These are phyloP conservation scores for Dreissena rostriformis DNA, from an alignment of 1,140 invertebrate genomes.

Conservation along the genomic window DNA sequence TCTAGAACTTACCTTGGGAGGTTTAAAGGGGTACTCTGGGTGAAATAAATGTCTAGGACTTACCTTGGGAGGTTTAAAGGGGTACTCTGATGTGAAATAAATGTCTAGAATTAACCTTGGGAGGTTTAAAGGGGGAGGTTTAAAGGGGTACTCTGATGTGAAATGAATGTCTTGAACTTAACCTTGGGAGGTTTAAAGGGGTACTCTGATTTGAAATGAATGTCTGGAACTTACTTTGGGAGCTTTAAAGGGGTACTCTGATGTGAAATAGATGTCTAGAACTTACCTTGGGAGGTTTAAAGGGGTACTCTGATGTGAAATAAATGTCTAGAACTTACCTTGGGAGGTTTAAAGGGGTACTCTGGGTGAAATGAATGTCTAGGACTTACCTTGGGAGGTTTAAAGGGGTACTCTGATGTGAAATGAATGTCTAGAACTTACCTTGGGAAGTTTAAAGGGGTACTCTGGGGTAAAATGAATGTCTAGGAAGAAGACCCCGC, in stretches of 20 bases:
- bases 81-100: too few species aligned
- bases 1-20: too few species aligned
- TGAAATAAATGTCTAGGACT: conserved; percentile 60
- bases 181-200: conserved; percentile 84
- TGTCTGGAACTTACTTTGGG: too few species aligned
- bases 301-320: conserved; percentile 83
- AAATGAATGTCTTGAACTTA: conserved; percentile 62
- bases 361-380: conserved; percentile 86
- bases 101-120: too few species aligned
- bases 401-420: too few species aligned
- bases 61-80: conserved; percentile 83
- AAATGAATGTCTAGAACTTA: conserved; percentile 77
- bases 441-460: conserved; percentile 82
- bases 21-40: too few species aligned
- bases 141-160: too few species aligned
- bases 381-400: conserved; percentile 78
- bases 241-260: too few species aligned
- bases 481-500: conserved; percentile 88
- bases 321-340: conserved; percentile 84
- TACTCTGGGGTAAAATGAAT: conserved; percentile 85
- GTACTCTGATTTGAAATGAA: conserved; percentile 85
- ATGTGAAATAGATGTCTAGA: background rate
- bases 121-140: too few species aligned
- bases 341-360: conserved; percentile 79
- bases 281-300: conserved; percentile 84